These are phyloP conservation scores for Polyergus mexicanus DNA, from an alignment of 1,140 invertebrate genomes.

Conservation along the genomic window DNA sequence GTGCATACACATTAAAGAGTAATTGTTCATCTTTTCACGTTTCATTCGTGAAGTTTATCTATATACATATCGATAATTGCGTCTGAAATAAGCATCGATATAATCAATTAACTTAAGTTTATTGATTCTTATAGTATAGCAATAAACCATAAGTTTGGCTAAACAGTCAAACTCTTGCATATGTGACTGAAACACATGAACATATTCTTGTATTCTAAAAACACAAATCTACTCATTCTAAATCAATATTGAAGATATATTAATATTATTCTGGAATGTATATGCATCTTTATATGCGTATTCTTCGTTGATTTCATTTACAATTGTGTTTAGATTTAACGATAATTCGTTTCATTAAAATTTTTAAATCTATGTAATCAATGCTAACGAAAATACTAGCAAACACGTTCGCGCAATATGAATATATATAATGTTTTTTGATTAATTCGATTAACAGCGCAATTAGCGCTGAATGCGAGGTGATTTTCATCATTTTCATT, in stretches of 20 bases:
- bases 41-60: background rate
- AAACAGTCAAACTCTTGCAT: constrained; percentile 23
- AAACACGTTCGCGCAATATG: background rate
- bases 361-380: constrained; percentile 7
- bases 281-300: background rate
- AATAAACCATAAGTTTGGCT: background rate
- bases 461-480: background rate
- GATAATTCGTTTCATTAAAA: background rate
- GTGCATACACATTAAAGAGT: background rate
- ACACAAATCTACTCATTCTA: background rate
- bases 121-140: background rate
- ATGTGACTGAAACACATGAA: background rate
- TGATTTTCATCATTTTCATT: background rate
- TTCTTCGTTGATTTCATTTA: constrained; percentile 1
- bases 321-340: constrained; percentile 1
- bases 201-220: constrained; percentile 1
- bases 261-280: constrained; percentile 6
- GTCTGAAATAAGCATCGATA: background rate
- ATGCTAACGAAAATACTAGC: background rate
- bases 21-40: constrained; percentile 8
- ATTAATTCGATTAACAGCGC: background rate
- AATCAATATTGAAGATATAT: constrained; percentile 5
- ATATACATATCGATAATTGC: background rate
- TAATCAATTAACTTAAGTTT: background rate
- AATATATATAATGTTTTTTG: background rate